phyloP scores from a whole-genome alignment of 2,797 vertebrate species.

The Hybognathus amarus region DNA sequence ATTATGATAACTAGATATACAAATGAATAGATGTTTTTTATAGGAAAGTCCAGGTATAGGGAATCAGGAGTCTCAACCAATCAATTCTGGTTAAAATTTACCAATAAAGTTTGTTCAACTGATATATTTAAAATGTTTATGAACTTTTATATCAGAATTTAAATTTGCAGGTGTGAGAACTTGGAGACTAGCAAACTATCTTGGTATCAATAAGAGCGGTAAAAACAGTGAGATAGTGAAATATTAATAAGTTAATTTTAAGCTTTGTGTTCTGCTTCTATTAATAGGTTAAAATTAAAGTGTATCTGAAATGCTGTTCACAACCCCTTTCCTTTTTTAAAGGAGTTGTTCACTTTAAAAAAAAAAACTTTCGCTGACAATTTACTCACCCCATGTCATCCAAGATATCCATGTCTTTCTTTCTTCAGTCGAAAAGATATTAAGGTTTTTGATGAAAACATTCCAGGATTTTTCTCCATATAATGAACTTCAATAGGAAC shows the following conservation, averaged over 20 bases:
- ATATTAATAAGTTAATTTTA: background rate
- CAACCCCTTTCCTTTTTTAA: too few relatives aligned
- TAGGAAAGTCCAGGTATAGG: background rate
- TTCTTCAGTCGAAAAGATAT: too few relatives aligned
- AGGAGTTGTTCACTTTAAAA: too few relatives aligned
- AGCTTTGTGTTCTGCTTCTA: background rate
- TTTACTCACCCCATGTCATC: too few relatives aligned
- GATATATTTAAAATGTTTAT: conserved; percentile 11
- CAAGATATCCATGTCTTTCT: too few relatives aligned
- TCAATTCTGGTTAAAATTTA: conserved; percentile 8
- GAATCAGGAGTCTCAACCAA: background rate
- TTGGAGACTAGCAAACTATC: background rate
- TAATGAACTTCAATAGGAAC: too few relatives aligned
- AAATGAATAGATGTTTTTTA: background rate
- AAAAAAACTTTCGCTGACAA: too few relatives aligned
- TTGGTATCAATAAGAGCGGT: background rate
- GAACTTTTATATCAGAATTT: background rate
- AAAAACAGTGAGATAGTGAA: background rate
- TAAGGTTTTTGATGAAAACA: too few relatives aligned
- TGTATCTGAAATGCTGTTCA: too few relatives aligned
- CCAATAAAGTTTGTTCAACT: background rate
- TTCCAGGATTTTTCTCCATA: too few relatives aligned
- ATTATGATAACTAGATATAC: background rate
- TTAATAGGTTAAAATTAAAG: too few relatives aligned
- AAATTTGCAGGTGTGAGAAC: background rate